These are phyloP conservation scores for Anguilla obscura DNA, from an alignment of 2,797 vertebrate species.

Conservation along the genomic window DNA sequence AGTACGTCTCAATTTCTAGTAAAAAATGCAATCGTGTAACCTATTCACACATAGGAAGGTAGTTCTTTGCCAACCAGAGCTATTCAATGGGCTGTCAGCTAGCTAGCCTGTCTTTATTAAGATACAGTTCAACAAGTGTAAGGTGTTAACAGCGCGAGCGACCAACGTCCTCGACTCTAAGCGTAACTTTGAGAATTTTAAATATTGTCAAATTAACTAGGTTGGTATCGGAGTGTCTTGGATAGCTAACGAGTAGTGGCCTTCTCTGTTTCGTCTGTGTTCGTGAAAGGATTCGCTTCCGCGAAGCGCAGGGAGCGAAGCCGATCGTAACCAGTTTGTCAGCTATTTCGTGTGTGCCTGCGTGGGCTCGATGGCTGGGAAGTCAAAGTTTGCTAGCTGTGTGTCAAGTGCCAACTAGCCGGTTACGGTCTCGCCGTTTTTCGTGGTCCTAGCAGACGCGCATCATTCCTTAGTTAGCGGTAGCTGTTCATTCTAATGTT, in stretches of 20 bases:
- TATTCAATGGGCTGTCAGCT: not conserved
- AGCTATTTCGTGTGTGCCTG: not conserved
- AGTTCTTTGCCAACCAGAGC: not conserved
- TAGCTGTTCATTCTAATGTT: too few species aligned
- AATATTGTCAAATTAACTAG: not conserved
- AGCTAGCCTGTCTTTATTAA: not conserved
- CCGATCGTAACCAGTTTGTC: not conserved
- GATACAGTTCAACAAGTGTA: not conserved
- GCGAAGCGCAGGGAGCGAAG: not conserved
- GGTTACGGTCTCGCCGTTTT: too few species aligned
- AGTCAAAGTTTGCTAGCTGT: not conserved
- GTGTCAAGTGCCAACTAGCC: not conserved
- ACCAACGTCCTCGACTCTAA: not conserved
- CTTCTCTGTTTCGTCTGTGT: not conserved
- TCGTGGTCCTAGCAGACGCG: too few species aligned
- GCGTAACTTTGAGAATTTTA: not conserved
- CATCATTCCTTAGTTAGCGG: too few species aligned
- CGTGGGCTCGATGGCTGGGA: not conserved
- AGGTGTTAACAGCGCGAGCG: not conserved
- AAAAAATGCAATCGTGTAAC: not conserved
- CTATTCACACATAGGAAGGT: not conserved
- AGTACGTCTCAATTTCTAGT: not conserved
- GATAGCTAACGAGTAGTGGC: not conserved
- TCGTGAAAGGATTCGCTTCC: slow-evolving; percentile 1
- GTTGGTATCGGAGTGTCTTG: not conserved